Percentiles rank a stretch among this genome's conserved stretches.
Evolutionary conservation across 1,140 invertebrate genomes (phyloP).

Genomic region (Vollenhovia emeryi): DNA sequence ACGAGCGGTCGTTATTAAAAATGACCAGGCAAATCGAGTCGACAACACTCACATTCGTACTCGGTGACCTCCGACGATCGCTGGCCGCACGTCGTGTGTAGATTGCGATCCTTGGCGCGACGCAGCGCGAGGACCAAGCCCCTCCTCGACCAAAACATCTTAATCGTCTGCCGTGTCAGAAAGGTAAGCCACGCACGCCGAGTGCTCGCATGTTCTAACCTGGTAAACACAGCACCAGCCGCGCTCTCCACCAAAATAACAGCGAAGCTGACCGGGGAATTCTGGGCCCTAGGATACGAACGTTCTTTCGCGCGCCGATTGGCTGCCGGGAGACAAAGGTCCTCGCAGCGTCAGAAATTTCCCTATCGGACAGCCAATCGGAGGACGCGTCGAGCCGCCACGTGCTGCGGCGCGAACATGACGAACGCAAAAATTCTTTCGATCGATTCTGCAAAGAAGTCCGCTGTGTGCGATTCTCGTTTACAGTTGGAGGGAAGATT

Average conservation of each 20-base stretch:
- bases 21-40: background rate
- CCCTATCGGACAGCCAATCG: background rate
- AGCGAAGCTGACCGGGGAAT: too few relatives aligned
- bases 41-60: conserved; percentile 76
- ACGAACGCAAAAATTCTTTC: background rate
- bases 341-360: background rate
- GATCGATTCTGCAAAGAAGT: too few relatives aligned
- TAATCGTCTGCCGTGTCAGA: conserved; percentile 13
- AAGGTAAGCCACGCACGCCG: background rate
- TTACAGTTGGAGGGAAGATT: background rate
- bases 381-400: background rate
- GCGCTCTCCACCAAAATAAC: background rate
- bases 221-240: background rate
- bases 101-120: conserved; percentile 71
- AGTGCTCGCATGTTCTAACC: conserved; percentile 48
- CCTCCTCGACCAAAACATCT: conserved; percentile 77
- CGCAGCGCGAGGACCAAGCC: conserved; percentile 66
- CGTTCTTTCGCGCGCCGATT: background rate
- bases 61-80: conserved; percentile 75
- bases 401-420: background rate
- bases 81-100: conserved; percentile 64
- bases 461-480: too few relatives aligned
- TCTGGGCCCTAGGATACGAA: too few relatives aligned
- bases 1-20: conserved; percentile 41
- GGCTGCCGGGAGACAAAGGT: background rate